Evolutionary conservation across 2,797 vertebrate species (phyloP), one percentile per base, ranked within the genome.

Genomic region (Hephaestus fuliginosus): DNA sequence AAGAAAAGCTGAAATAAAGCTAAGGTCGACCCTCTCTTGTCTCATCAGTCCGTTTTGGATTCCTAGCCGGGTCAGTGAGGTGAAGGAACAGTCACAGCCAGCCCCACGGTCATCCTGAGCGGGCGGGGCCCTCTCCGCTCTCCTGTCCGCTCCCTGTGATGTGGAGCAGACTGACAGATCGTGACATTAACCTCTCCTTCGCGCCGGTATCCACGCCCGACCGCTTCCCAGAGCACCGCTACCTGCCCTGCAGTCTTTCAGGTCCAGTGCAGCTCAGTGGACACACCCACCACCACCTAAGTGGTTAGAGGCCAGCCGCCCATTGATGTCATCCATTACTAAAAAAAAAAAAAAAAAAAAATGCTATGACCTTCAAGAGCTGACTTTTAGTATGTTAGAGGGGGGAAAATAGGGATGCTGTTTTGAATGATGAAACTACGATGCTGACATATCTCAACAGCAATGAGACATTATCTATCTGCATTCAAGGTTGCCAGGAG

Each of bases 111-210:
- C 74, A 57, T 68, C 64, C 77, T 56, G 70, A 33, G 72, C 3
- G 17, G 57, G 60, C 3, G 5, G 64, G 62, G 74, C 53, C n/a
- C 44, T 52, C 53, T 13, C 18, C 30, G 30, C n/a, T 53, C 43
- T 74, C 43, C 48, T 60, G 72, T 81, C 73, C 8, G 14, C 36
- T 30, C 75, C 63, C 15, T 22, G 62, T 74, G 55, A 83, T 83
- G 65, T 51, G 72, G 65, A 74, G 63, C 58, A 76, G 65, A 71
- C 57, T 83, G 89, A 83, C 71, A 43, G 73, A 83, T 84, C 51
- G 39, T 70, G 82, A 84, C 73, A 75, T 69, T 74, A 74, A 71
- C 80, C 68, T 65, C 68, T 84, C 62, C 74, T 86, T 80, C 7
- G 18, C 22, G 30, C 65, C 36, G 10, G 73, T 55, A 51, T 87